Base-by-base conservation (phyloP, 2,888 invertebrate genomes). In the Caenorhabditis becei region DNA sequence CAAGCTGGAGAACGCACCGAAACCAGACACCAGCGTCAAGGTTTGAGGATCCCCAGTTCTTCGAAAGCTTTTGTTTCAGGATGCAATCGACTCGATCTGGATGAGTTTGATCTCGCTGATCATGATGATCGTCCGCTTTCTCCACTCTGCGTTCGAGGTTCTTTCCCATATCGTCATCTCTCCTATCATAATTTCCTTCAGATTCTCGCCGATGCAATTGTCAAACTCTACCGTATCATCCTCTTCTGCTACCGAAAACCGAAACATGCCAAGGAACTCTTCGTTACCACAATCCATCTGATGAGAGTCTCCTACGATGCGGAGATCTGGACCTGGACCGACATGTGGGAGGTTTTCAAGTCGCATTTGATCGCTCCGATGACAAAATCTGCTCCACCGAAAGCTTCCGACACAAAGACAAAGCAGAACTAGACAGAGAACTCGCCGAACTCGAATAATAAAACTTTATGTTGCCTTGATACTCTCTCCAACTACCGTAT, bases 301-400 rank as follows among this genome's bases (percentile, higher is more conserved):
- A 72, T 80, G 4, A 41, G 58, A 11, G 69, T 80, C 16, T 80
- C 79, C 2, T 80, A 80, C 58, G 74, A 80, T 41, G 79, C 79
- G 8, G 79, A 79, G 37, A 72, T 79, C 8, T 79, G 79, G 79
- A 47, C 79, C 8, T 79, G 71, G 66, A 47, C 37, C 14, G 66
- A 61, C 3, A 62, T 79, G 20, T 72, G 66, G 61, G 67, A 66
- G 16, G 67, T 79, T 20, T 23, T 79, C 11, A 72, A 65, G 28
- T 8, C 24, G 0, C 72, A 72, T 37, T 49, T 79, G 26, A 72
- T 79, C 26, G 20, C 44, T 37, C 78, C 78, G 11, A 78, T 78
- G 78, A 66, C 74, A 16, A 74, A 74, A n/a, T 10, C 8, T 18
- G 41, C 51, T n/a, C 51, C 56, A 24, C 44, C 20, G 47, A 18